Percentiles rank a stretch among this genome's conserved stretches.
These are phyloP conservation scores for Lethrus apterus DNA, from an alignment of 1,140 invertebrate genomes.

Conservation along the genomic window DNA sequence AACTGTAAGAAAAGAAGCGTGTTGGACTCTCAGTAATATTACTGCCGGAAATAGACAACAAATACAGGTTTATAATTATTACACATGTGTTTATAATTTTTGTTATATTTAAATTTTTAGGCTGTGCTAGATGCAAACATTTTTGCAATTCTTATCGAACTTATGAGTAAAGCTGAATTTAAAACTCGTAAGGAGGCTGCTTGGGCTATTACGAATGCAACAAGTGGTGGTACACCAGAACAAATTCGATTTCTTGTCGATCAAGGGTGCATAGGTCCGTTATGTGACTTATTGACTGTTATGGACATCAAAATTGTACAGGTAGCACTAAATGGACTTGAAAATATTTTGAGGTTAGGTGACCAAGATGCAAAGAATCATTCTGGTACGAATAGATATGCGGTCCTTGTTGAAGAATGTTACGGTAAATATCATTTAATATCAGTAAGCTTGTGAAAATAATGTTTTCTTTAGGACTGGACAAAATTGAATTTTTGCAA, in stretches of 20 bases:
- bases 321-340: constrained; percentile 91
- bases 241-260: constrained; percentile 72
- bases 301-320: constrained; percentile 97
- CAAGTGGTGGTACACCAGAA: constrained; percentile 87
- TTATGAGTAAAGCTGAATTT: constrained; percentile 87
- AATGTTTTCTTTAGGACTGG: constrained; percentile 64
- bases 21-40: constrained; percentile 98
- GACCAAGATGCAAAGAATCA: constrained; percentile 71
- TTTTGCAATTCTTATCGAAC: constrained; percentile 86
- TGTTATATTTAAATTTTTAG: constrained; percentile 47
- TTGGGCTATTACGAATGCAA: constrained; percentile 97
- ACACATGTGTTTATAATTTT: no score
- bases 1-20: constrained; percentile 90
- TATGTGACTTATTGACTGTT: constrained; percentile 90
- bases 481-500: constrained; percentile 96
- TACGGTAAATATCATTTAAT: constrained; percentile 63
- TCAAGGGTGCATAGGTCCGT: constrained; percentile 82
- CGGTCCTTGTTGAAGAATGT: constrained; percentile 90
- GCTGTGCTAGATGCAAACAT: constrained; percentile 94
- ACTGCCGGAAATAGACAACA: constrained; percentile 93
- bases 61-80: constrained; percentile 60
- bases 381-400: constrained; percentile 79
- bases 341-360: constrained; percentile 91
- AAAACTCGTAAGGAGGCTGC: constrained; percentile 96
- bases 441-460: not conserved